phyloP scores from a whole-genome alignment of 2,888 invertebrate genomes.

The Siphonodentalium dalli region DNA sequence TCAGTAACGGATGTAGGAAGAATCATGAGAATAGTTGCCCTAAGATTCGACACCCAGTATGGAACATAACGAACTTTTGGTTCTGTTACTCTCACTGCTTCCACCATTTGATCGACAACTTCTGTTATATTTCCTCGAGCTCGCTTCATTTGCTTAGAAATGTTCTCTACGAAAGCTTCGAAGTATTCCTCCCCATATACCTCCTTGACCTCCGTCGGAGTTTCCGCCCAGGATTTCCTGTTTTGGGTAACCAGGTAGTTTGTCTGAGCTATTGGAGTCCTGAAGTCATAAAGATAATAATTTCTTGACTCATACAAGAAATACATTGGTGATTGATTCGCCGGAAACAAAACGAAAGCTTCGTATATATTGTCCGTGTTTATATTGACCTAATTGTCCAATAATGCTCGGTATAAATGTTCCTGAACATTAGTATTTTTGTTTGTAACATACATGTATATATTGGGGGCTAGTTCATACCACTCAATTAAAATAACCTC shows the following conservation, averaged over 20 bases:
- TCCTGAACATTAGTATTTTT: too few relatives aligned
- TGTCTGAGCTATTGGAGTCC: constrained; percentile 48
- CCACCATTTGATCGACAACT: constrained; percentile 52
- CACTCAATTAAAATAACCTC: too few relatives aligned
- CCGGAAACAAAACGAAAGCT: too few relatives aligned
- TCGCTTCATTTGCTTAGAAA: constrained; percentile 44
- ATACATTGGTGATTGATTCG: too few relatives aligned
- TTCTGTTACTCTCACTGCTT: constrained; percentile 37
- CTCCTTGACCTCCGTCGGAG: constrained; percentile 51
- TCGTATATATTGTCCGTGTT: too few relatives aligned
- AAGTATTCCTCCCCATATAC: constrained; percentile 59
- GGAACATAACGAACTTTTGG: constrained; percentile 53
- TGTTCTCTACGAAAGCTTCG: constrained; percentile 47
- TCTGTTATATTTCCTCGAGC: constrained; percentile 49
- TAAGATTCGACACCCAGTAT: constrained; percentile 40
- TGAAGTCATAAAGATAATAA: too few relatives aligned
- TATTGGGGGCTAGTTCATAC: too few relatives aligned
- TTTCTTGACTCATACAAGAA: too few relatives aligned
- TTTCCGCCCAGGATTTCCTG: constrained; percentile 54
- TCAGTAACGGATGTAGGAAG: constrained; percentile 46
- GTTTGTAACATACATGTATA: too few relatives aligned
- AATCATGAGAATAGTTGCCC: constrained; percentile 43
- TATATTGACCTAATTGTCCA: too few relatives aligned
- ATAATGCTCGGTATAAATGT: too few relatives aligned
- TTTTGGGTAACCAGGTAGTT: constrained; percentile 43